Conservation (phyloP, 2,888 invertebrate species). For the Taphrorychus bicolor region DNA sequence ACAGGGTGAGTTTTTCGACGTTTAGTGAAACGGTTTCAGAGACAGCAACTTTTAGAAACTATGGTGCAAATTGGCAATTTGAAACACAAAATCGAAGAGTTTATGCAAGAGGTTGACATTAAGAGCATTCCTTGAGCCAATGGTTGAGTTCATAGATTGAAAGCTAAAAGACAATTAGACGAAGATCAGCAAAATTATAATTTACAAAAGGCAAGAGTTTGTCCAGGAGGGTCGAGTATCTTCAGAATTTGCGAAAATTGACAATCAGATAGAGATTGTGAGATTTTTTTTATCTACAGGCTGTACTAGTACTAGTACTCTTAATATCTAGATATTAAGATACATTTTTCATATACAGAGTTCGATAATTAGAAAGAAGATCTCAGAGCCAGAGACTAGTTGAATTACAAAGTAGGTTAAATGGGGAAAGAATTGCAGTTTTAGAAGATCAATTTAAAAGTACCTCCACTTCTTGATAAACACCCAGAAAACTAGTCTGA, state of each 20-base stretch:
- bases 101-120: conserved; percentile 48
- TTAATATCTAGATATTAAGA: too few relatives aligned
- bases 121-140: conserved; percentile 48
- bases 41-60: conserved; percentile 43
- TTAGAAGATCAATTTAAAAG: too few relatives aligned
- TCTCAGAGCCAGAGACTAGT: too few relatives aligned
- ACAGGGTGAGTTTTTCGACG: conserved; percentile 43
- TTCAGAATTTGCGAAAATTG: conserved; percentile 54
- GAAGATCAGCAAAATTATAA: conserved; percentile 40
- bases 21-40: too few relatives aligned
- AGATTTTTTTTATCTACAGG: too few relatives aligned
- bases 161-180: conserved; percentile 49
- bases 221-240: conserved; percentile 56
- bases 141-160: conserved; percentile 59
- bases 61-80: conserved; percentile 48
- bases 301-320: too few relatives aligned
- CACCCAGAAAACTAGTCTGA: too few relatives aligned
- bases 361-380: too few relatives aligned
- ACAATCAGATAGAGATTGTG: conserved; percentile 50
- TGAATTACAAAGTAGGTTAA: too few relatives aligned
- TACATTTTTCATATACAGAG: too few relatives aligned
- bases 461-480: too few relatives aligned
- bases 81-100: conserved; percentile 53
- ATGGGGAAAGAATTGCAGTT: too few relatives aligned
- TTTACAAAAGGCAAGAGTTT: conserved; percentile 51